These are phyloP conservation scores for Seladonia tumulorum DNA, from an alignment of 2,888 invertebrate genomes.

Conservation along the genomic window DNA sequence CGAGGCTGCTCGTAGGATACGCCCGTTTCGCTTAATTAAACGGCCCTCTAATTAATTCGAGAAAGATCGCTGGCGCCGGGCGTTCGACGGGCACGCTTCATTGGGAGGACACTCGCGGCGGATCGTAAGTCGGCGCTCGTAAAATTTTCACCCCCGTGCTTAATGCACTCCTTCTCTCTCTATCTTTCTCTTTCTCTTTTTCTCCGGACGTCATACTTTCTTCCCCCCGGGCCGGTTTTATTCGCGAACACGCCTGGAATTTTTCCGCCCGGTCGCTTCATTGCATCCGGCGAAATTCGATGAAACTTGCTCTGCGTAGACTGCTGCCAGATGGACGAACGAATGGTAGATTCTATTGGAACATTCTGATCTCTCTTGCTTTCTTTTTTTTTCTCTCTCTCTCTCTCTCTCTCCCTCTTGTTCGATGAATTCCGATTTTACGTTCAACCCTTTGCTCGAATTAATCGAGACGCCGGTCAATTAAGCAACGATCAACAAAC, in stretches of 20 bases:
- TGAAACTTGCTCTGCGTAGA: not conserved
- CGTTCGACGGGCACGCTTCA: slow-evolving; percentile 47
- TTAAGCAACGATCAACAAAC: slow-evolving; percentile 25
- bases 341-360: slow-evolving; percentile 1
- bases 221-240: slow-evolving; percentile 38
- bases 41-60: slow-evolving; percentile 74
- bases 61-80: slow-evolving; percentile 60
- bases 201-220: not conserved
- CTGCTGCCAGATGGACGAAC: not conserved
- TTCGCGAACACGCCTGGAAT: slow-evolving; percentile 56
- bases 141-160: slow-evolving; percentile 62
- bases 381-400: not conserved
- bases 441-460: not conserved
- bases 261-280: slow-evolving; percentile 49
- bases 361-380: not conserved
- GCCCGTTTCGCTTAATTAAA: slow-evolving; percentile 78
- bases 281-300: slow-evolving; percentile 31
- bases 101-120: slow-evolving; percentile 30
- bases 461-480: slow-evolving; percentile 11
- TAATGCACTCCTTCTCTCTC: slow-evolving; percentile 24
- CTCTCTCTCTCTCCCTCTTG: not conserved
- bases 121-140: slow-evolving; percentile 55
- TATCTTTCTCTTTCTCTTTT: not conserved
- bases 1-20: slow-evolving; percentile 42
- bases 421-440: not conserved